Evolutionary conservation across 2,113 vertebrate species (phyloP).

Genomic region (Petrocephalus microphthalmus): DNA sequence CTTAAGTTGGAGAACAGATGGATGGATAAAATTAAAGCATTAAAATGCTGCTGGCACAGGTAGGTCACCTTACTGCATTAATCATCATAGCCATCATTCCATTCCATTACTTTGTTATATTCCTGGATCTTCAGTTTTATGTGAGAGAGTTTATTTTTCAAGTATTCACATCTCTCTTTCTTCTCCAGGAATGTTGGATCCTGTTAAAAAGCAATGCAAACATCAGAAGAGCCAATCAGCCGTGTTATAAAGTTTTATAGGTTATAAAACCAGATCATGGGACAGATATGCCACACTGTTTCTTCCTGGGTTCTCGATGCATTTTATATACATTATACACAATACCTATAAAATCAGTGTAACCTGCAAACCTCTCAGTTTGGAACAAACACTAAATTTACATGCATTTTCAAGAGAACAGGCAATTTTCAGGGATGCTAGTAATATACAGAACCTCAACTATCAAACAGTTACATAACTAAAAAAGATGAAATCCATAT

Average conservation of each 20-base stretch:
- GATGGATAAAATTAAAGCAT: not conserved
- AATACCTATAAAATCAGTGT: too few species aligned
- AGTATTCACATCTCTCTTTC: conserved; percentile 93
- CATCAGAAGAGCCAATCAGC: not conserved
- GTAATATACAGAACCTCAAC: not conserved
- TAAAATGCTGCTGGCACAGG: not conserved
- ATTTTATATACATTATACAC: too few species aligned
- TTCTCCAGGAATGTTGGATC: conserved; percentile 92
- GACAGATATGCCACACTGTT: not conserved
- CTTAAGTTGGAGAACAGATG: not conserved
- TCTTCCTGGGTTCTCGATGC: not conserved
- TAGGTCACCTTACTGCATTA: conserved; percentile 24
- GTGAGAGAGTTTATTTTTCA: conserved; percentile 95
- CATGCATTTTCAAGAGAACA: not conserved
- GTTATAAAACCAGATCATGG: too few species aligned
- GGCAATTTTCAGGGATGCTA: not conserved
- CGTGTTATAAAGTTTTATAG: too few species aligned
- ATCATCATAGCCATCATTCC: conserved; percentile 71
- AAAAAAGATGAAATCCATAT: not conserved
- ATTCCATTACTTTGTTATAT: conserved; percentile 92
- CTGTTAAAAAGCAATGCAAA: conserved; percentile 46
- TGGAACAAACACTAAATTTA: too few species aligned
- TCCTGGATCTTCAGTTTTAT: conserved; percentile 97
- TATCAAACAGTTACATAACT: not conserved
- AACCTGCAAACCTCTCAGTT: too few species aligned